Conservation (phyloP, 2,113 vertebrate genomes). For the Corythoichthys intestinalis region DNA sequence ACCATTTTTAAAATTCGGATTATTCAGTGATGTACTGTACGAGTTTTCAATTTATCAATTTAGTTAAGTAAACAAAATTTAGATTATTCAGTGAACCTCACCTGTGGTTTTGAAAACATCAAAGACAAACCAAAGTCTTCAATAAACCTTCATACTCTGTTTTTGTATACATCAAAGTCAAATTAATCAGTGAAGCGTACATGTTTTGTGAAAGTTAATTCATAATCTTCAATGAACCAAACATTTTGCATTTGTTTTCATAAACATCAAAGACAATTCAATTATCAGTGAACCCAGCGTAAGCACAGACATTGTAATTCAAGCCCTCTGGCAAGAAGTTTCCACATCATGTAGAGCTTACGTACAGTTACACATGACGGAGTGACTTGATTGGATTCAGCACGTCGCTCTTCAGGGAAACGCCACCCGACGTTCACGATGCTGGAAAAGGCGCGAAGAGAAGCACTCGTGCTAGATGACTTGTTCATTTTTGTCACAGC, state of each 20-base stretch:
- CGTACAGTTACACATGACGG: conserved; percentile 26
- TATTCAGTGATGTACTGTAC: too few species aligned
- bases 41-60: too few species aligned
- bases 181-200: background rate
- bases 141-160: too few species aligned
- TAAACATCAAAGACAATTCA: background rate
- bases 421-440: conserved; percentile 46
- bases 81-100: background rate
- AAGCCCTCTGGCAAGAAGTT: conserved; percentile 13
- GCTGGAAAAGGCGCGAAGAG: conserved; percentile 30
- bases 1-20: too few species aligned
- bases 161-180: too few species aligned
- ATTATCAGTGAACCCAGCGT: background rate
- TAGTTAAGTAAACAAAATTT: too few species aligned
- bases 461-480: conserved; percentile 38
- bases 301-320: background rate
- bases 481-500: conserved; percentile 47
- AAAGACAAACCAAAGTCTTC: too few species aligned
- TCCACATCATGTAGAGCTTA: conserved; percentile 31
- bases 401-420: conserved; percentile 45
- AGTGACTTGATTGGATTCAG: conserved; percentile 40
- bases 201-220: background rate
- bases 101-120: background rate
- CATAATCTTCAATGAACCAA: background rate
- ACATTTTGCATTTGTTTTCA: background rate